These are phyloP conservation scores for Macaca fascicularis DNA, from an alignment of 2,113 vertebrate species.

Conservation along the genomic window T2T-MFA8v1.1 NC_088375.1:65444501-65445000, in stretches of 20 bases:
- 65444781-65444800: not conserved
- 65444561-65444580: not conserved
- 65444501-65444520: not conserved
- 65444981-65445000: not conserved
- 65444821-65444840: not conserved
- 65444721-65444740: not conserved
- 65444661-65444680: not conserved
- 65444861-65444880: not conserved
- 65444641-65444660: not conserved
- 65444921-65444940: not conserved
- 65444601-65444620: not conserved
- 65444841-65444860: constrained; percentile 12
- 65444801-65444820: not conserved
- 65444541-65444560: not conserved
- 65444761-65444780: not conserved
- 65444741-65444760: not conserved
- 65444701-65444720: not conserved
- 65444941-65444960: not conserved
- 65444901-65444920: not conserved
- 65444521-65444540: not conserved
- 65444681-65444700: not conserved
- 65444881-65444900: not conserved
- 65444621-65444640: not conserved
- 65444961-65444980: not conserved
- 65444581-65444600: not conserved